These are phyloP conservation scores for Cheirogaleus major DNA, from an alignment of 2,797 vertebrate genomes.

Conservation along the genomic window DNA sequence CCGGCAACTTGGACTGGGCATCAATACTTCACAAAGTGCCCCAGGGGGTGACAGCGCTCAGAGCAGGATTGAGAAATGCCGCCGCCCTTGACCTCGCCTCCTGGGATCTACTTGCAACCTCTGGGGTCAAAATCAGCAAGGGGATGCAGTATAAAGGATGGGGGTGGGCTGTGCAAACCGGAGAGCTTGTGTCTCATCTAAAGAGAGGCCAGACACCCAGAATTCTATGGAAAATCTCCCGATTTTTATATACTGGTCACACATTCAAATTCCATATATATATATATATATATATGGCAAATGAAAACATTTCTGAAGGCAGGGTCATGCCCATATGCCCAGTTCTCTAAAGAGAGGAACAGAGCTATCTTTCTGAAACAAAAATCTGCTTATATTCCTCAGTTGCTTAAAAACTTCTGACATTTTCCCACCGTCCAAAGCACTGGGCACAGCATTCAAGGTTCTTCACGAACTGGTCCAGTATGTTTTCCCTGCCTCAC, in stretches of 20 bases:
- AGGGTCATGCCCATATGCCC: background rate
- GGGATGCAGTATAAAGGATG: no score
- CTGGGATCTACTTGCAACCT: background rate
- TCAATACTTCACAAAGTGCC: background rate
- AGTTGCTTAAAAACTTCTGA: background rate
- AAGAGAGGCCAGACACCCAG: background rate
- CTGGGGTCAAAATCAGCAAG: background rate
- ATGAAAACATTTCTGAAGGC: background rate
- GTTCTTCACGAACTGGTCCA: background rate
- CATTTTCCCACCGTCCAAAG: background rate
- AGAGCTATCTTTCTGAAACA: background rate
- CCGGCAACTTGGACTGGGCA: no score
- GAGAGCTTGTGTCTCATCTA: fast-evolving
- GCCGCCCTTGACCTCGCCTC: background rate
- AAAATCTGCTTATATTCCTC: background rate
- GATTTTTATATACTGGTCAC: background rate
- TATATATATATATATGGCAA: no score
- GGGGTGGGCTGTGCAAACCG: background rate
- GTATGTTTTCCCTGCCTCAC: background rate
- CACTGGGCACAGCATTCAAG: background rate
- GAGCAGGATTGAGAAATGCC: background rate
- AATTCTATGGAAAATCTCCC: background rate
- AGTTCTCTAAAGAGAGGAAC: background rate
- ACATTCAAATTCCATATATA: background rate
- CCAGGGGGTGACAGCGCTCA: no score